Conservation (phyloP, 1,140 invertebrate genomes). For the Hylaeus volcanicus region DNA sequence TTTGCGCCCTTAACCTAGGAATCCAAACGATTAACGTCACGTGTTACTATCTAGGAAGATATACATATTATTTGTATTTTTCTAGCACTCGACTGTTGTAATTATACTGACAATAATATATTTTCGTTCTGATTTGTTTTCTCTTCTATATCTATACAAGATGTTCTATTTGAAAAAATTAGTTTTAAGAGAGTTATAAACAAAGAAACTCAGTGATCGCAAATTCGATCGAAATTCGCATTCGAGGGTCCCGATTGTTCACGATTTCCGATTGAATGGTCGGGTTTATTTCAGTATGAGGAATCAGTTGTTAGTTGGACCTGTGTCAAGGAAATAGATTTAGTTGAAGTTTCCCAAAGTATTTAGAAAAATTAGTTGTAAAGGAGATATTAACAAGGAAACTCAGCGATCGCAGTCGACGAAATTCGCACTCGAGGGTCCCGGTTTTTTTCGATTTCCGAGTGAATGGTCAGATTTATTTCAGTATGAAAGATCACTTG, state of each 20-base stretch:
- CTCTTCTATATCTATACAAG: neutral
- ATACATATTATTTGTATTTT: neutral
- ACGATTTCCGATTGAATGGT: neutral
- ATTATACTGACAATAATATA: neutral
- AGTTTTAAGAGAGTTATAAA: neutral
- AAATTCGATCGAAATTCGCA: neutral
- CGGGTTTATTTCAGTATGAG: neutral
- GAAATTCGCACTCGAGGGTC: neutral
- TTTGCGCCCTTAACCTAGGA: no score
- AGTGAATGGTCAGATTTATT: neutral
- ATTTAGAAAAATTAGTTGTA: neutral
- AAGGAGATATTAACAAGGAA: neutral
- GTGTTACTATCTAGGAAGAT: neutral
- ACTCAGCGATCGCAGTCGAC: neutral
- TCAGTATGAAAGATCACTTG: neutral
- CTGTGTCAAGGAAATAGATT: neutral
- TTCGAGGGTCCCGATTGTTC: neutral
- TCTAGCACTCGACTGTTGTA: no score
- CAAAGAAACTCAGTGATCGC: neutral
- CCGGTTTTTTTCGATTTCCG: neutral
- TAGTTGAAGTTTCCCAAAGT: slow-evolving; percentile 11
- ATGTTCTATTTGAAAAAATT: neutral
- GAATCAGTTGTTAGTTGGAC: slow-evolving; percentile 3
- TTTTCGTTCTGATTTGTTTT: neutral
- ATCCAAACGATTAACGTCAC: no score